Evolutionary conservation across 1,140 invertebrate species (phyloP).

Genomic region (Drosophila parabipectinata): DNA sequence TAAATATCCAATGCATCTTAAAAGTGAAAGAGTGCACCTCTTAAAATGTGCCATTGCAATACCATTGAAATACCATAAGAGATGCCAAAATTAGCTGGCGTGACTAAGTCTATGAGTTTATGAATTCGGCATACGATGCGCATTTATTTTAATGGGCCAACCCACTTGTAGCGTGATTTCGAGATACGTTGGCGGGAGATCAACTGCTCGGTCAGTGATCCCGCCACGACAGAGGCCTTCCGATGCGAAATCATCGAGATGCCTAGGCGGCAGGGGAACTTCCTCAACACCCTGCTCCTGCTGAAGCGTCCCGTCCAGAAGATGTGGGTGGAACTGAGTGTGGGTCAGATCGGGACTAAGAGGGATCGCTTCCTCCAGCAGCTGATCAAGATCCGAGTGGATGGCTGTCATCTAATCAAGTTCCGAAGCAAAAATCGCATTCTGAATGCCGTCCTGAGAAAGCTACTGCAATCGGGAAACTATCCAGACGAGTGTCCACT

Average conservation of each 20-base stretch:
- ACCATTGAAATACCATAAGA: constrained; percentile 4
- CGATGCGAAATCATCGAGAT: constrained; percentile 38
- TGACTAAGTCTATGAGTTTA: constrained; percentile 35
- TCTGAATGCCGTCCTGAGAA: constrained; percentile 42
- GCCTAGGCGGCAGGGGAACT: constrained; percentile 50
- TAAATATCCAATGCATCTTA: not conserved
- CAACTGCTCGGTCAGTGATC: constrained; percentile 51
- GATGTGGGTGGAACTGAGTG: constrained; percentile 40
- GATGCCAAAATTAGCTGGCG: constrained; percentile 15
- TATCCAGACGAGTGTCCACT: constrained; percentile 52
- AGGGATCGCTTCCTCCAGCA: constrained; percentile 21
- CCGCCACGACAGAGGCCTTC: constrained; percentile 20
- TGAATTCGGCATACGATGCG: constrained; percentile 35
- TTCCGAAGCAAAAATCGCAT: constrained; percentile 49
- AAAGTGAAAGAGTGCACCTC: not conserved
- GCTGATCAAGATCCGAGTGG: constrained; percentile 38
- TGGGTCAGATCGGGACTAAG: constrained; percentile 21
- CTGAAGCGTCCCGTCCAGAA: constrained; percentile 15
- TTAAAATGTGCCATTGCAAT: not conserved
- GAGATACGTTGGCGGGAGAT: constrained; percentile 52
- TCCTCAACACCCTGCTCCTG: constrained; percentile 34
- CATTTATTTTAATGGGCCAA: constrained; percentile 41
- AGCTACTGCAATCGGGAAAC: constrained; percentile 47
- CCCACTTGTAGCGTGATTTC: constrained; percentile 54
- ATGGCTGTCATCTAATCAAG: constrained; percentile 33